Evolutionary conservation across 2,113 vertebrate species (phyloP), one percentile per base, ranked within the genome.

Genomic region (Triplophysa tibetana): DNA sequence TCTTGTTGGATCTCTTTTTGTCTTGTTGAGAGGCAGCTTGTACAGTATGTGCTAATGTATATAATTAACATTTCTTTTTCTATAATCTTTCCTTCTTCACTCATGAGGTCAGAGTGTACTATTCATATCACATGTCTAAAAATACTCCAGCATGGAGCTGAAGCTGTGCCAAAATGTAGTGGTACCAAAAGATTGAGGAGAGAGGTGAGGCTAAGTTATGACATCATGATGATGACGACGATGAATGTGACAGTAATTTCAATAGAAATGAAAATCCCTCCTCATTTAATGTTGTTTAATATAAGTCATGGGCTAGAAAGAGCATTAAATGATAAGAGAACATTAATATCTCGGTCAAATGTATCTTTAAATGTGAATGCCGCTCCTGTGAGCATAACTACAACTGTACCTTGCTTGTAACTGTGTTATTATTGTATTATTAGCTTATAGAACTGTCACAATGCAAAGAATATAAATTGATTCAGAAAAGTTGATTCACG

Each of bases 111-210:
- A 89, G 88, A 89, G 89, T 90, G 86, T 89, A 87, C 89, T 89
- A 89, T 90, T 92, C 90, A 92, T 92, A 89, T 88, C 75, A 38
- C 33, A 29, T 88, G 89, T 84, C 90, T 92, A 91, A 91, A 93
- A 92, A 92, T 92, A 92, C 77, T 88, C 86, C 87, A 90, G 84
- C 81, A 88, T 86, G 74, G 26, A 4, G 79, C 84, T 90, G 90
- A 89, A 90, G 88, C 90, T 92, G 90, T 89, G 83, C 65, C 54
- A 80, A 83, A 79, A 86, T 89, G 88, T 86, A 66, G 61, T 87
- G 80, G 79, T 81, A 86, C 90, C 89, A 89, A 85, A 70, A 70
- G 66, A 64, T 79, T 24, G 10, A 10, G 65, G 64, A 66, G 63
- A 67, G 65, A 43, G 13, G 65, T 29, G 26, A 29, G 4, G 33